Evolutionary conservation across 2,113 vertebrate species (phyloP).

Genomic region (Elephas maximus): DNA sequence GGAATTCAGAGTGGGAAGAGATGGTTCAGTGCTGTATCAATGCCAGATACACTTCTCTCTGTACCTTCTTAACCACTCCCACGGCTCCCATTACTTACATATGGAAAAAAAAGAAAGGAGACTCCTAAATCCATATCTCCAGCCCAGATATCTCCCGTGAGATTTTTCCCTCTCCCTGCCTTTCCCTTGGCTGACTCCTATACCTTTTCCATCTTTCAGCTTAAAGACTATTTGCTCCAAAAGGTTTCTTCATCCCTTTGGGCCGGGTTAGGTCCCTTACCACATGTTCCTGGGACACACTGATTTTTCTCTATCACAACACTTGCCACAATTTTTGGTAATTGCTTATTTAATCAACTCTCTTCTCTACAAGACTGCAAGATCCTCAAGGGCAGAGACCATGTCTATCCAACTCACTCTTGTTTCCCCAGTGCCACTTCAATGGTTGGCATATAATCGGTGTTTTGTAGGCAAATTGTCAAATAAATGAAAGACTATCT

Average conservation of each 20-base stretch:
- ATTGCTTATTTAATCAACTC: not conserved
- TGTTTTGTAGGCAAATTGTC: not conserved
- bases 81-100: slow-evolving; percentile 29
- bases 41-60: not conserved
- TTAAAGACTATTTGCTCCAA: not conserved
- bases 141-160: not conserved
- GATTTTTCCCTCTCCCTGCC: not conserved
- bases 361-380: not conserved
- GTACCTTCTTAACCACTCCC: slow-evolving; percentile 6
- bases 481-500: not conserved
- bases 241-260: not conserved
- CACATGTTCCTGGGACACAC: not conserved
- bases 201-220: not conserved
- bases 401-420: not conserved
- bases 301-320: not conserved
- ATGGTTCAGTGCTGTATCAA: not conserved
- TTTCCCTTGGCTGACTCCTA: not conserved
- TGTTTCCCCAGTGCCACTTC: not conserved
- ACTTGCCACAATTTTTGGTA: not conserved
- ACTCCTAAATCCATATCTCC: slow-evolving; percentile 19
- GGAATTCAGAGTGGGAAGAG: not conserved
- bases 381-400: not conserved
- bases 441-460: not conserved
- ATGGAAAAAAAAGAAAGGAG: not conserved
- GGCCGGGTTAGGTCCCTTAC: not conserved